Evolutionary conservation across 1,140 invertebrate species (phyloP).

Genomic region (Brachionus koreanus): DNA sequence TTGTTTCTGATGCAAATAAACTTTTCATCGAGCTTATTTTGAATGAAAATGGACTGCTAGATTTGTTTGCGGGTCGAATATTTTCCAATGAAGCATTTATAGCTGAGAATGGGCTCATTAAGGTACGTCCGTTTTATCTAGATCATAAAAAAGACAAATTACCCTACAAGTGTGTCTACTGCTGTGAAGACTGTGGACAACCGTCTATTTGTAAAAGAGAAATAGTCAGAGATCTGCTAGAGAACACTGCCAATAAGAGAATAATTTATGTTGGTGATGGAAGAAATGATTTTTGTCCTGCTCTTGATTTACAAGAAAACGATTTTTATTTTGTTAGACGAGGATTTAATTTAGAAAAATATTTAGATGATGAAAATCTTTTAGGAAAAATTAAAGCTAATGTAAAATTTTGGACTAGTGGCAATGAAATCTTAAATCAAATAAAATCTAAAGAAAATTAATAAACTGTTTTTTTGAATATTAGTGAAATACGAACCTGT

Average conservation of each 20-base stretch:
- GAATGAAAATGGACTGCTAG: slow-evolving; percentile 60
- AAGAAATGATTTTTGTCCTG: slow-evolving; percentile 72
- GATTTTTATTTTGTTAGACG: slow-evolving; percentile 11
- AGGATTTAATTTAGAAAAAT: slow-evolving; percentile 20
- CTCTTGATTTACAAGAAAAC: neutral
- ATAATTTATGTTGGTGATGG: slow-evolving; percentile 75
- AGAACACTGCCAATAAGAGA: slow-evolving; percentile 49
- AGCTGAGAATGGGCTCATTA: slow-evolving; percentile 63
- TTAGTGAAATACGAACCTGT: too few species aligned
- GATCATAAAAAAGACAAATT: slow-evolving; percentile 18
- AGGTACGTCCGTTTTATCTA: slow-evolving; percentile 53
- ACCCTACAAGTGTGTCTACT: slow-evolving; percentile 3
- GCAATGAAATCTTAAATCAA: slow-evolving; percentile 20
- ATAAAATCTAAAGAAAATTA: neutral
- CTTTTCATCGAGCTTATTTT: slow-evolving; percentile 70
- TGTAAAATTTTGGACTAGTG: slow-evolving; percentile 15
- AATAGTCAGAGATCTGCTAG: slow-evolving; percentile 56
- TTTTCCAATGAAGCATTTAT: slow-evolving; percentile 74
- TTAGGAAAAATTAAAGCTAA: slow-evolving; percentile 7
- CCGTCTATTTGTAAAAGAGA: slow-evolving; percentile 14
- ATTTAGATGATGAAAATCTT: neutral
- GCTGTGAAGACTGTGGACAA: slow-evolving; percentile 17
- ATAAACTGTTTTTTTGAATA: too few species aligned
- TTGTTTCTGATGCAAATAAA: slow-evolving; percentile 77
- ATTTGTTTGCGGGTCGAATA: slow-evolving; percentile 61